These are phyloP conservation scores for Mixornis gularis DNA, from an alignment of 2,113 vertebrate genomes.

Conservation along the genomic window DNA sequence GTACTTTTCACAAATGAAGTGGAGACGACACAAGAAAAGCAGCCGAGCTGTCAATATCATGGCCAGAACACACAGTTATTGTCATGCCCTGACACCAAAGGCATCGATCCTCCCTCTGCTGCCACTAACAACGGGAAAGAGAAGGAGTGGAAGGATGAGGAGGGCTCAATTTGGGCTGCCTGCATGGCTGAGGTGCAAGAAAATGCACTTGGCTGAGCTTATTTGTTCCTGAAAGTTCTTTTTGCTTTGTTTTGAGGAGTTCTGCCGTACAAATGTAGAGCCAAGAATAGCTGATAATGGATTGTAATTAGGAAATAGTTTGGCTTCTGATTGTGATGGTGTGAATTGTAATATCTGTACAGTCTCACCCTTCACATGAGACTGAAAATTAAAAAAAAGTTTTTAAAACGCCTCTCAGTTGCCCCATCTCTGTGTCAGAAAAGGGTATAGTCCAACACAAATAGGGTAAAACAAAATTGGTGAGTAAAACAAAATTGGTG, in stretches of 20 bases:
- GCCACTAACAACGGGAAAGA: background rate
- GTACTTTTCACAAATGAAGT: constrained; percentile 63
- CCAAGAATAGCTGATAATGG: no score
- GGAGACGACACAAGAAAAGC: background rate
- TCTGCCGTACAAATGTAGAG: rapidly evolving
- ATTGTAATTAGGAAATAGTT: no score
- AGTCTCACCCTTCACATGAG: no score
- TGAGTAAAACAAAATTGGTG: no score
- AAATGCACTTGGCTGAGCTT: rapidly evolving
- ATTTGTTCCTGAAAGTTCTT: background rate
- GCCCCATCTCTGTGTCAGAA: no score
- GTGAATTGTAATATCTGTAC: no score
- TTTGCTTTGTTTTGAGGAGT: background rate
- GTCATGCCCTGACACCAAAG: constrained; percentile 11
- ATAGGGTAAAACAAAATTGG: no score
- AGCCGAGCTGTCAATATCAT: constrained; percentile 51
- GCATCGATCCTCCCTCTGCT: constrained; percentile 45
- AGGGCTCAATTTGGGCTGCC: rapidly evolving
- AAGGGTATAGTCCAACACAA: no score
- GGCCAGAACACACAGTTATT: constrained; percentile 12
- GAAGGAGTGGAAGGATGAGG: background rate
- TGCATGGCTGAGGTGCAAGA: rapidly evolving
- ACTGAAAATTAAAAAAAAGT: no score
- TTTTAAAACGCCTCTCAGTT: no score
- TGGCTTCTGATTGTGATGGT: no score